Conservation (phyloP, 2,113 vertebrate species). For the Mormyrus lacerda region DNA sequence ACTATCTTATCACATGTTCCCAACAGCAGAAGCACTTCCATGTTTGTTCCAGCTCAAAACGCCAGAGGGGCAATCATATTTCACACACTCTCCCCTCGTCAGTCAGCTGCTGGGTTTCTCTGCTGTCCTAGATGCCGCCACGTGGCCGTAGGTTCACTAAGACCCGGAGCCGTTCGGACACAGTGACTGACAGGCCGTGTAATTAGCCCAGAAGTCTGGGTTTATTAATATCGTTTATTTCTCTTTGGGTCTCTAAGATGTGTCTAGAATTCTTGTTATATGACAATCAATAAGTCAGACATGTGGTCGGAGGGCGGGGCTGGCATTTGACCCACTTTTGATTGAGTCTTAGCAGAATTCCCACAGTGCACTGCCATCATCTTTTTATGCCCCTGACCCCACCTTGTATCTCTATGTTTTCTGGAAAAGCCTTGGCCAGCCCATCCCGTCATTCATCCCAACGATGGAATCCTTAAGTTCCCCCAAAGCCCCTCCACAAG, state of each 20-base stretch:
- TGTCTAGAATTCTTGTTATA: neutral
- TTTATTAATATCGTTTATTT: slow-evolving; percentile 8
- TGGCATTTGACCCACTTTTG: neutral
- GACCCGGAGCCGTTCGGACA: neutral
- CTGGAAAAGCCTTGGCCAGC: neutral
- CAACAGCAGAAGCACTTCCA: neutral
- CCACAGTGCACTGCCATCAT: neutral
- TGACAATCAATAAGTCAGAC: slow-evolving; percentile 5
- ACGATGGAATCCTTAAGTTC: too few relatives aligned
- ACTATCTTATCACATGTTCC: neutral
- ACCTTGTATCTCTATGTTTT: neutral
- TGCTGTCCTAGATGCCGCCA: neutral
- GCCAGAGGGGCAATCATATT: neutral
- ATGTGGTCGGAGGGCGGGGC: neutral
- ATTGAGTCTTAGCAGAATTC: neutral
- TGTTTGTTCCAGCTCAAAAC: neutral
- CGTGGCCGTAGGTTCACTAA: neutral
- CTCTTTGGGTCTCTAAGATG: neutral
- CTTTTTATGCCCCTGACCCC: neutral
- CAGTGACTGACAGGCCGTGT: slow-evolving; percentile 5
- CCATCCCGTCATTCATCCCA: neutral
- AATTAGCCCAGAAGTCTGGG: neutral
- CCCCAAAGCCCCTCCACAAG: neutral
- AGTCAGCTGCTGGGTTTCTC: neutral
- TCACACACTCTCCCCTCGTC: neutral